A percentile compares a stretch with the other conserved stretches of the same genome.
phyloP scores from a whole-genome alignment of 2,113 vertebrate species.

The Trochalopteron elliotii region DNA sequence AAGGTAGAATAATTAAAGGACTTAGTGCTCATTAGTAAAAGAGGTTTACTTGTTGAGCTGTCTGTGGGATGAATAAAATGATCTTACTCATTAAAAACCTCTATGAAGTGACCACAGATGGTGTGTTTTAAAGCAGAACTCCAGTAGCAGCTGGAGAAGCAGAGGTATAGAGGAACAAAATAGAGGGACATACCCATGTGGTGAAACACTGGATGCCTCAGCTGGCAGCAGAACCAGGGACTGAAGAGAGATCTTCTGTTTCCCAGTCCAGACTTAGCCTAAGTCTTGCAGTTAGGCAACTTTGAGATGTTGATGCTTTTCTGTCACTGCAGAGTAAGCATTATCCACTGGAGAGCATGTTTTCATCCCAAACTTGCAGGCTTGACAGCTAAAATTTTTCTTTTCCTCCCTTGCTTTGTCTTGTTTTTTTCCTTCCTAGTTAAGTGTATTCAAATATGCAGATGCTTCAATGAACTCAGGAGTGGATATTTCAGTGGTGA shows the following conservation, averaged over 20 bases:
- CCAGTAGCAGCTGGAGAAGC: background rate
- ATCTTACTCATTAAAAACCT: background rate
- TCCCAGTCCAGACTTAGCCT: background rate
- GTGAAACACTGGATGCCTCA: background rate
- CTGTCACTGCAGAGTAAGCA: background rate
- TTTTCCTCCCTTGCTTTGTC: background rate
- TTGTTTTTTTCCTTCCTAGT: background rate
- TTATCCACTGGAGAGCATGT: background rate
- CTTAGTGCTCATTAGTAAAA: background rate
- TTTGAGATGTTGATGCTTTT: background rate
- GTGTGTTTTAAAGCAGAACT: background rate
- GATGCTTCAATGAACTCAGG: background rate
- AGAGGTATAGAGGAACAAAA: background rate
- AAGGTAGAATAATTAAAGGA: background rate
- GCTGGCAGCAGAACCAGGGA: background rate
- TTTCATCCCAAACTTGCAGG: background rate
- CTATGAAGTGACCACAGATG: background rate
- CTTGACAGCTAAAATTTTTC: background rate
- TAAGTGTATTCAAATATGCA: background rate
- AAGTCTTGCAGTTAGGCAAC: background rate
- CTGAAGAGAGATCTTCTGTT: background rate
- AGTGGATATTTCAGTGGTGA: conserved; percentile 5
- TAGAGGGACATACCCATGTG: background rate
- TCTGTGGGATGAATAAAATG: background rate
- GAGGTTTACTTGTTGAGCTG: background rate